These are phyloP conservation scores for Zaprionus obscuricornis DNA, from an alignment of 2,888 invertebrate species.

Conservation along the genomic window DNA sequence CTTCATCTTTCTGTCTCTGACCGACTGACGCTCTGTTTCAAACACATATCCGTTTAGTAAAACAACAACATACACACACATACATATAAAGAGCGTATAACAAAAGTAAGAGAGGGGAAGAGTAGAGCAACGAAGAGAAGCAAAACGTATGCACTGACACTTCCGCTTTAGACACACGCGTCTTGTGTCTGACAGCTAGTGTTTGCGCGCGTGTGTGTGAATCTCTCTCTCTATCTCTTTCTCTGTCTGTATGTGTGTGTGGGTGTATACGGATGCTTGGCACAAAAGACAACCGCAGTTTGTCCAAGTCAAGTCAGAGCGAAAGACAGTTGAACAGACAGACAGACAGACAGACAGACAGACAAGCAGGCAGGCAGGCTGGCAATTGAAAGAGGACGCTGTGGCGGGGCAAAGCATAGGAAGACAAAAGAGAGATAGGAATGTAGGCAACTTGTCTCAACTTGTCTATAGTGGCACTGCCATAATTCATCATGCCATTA, in stretches of 20 bases:
- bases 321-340: conserved; percentile 16
- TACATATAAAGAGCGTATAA: not conserved
- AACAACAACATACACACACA: conserved; percentile 12
- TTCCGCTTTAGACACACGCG: conserved; percentile 72
- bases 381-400: too few species aligned
- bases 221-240: not conserved
- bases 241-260: conserved; percentile 12
- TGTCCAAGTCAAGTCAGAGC: conserved; percentile 43
- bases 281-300: conserved; percentile 52
- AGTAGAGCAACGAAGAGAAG: conserved; percentile 3
- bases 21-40: conserved; percentile 40
- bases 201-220: conserved; percentile 11
- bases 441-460: conserved; percentile 11
- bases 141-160: conserved; percentile 65
- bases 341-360: conserved; percentile 13
- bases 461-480: conserved; percentile 46
- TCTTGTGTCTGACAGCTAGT: conserved; percentile 25
- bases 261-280: conserved; percentile 50
- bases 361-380: conserved; percentile 1
- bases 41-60: conserved; percentile 31
- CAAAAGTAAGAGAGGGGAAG: not conserved
- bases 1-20: conserved; percentile 30
- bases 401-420: conserved; percentile 4
- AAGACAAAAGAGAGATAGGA: not conserved
- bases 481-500: conserved; percentile 73